These are phyloP conservation scores for Cyrtorhinus lividipennis DNA, from an alignment of 1,140 invertebrate genomes.

Conservation along the genomic window DNA sequence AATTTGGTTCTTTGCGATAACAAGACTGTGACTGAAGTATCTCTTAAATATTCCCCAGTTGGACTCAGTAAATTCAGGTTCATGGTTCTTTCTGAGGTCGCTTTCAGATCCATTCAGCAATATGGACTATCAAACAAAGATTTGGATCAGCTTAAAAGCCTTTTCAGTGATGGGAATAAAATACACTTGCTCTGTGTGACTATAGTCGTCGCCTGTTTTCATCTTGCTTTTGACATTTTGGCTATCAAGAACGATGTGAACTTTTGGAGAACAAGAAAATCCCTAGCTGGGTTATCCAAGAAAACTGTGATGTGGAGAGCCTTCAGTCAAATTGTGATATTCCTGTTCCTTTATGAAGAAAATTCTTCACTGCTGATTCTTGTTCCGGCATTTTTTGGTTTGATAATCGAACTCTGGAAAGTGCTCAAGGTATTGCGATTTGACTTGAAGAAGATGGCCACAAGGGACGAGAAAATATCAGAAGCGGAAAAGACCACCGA, in stretches of 20 bases:
- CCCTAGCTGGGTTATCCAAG: conserved; percentile 76
- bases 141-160: conserved; percentile 89
- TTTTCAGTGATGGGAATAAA: conserved; percentile 85
- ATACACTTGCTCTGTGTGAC: conserved; percentile 82
- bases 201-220: conserved; percentile 79
- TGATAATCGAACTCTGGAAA: conserved; percentile 89
- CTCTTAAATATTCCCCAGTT: conserved; percentile 44
- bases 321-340: conserved; percentile 85
- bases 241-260: conserved; percentile 96
- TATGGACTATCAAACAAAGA: conserved; percentile 88
- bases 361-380: conserved; percentile 81
- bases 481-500: conserved; percentile 58
- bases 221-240: conserved; percentile 92
- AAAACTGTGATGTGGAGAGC: conserved; percentile 83
- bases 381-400: conserved; percentile 69
- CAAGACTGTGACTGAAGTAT: conserved; percentile 41
- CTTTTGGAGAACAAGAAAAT: conserved; percentile 77
- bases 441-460: conserved; percentile 33
- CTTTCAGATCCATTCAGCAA: conserved; percentile 52
- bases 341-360: conserved; percentile 86
- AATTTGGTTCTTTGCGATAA: conserved; percentile 50
- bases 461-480: conserved; percentile 27
- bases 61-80: conserved; percentile 36
- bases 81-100: conserved; percentile 61
- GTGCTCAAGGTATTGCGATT: conserved; percentile 79